Evolutionary conservation across 2,797 vertebrate genomes (phyloP).

Genomic region (Sparus aurata): DNA sequence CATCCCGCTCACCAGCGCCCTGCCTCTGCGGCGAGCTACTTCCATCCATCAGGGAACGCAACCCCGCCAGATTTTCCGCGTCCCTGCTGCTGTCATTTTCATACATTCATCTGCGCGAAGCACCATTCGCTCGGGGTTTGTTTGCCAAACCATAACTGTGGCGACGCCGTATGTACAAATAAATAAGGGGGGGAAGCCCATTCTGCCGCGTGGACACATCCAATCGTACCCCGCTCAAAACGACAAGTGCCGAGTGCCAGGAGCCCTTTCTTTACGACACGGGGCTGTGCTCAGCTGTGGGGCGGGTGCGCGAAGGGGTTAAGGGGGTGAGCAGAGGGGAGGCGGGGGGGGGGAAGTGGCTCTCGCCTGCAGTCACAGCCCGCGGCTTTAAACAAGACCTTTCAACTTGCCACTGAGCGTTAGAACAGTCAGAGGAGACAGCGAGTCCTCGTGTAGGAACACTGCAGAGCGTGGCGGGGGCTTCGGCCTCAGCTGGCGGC

Average conservation of each 20-base stretch:
- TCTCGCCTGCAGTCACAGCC: constrained; percentile 53
- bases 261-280: constrained; percentile 19
- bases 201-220: constrained; percentile 47
- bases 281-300: constrained; percentile 44
- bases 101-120: constrained; percentile 56
- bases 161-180: constrained; percentile 42
- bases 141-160: constrained; percentile 52
- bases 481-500: constrained; percentile 20
- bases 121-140: constrained; percentile 47
- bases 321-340: constrained; percentile 1
- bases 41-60: constrained; percentile 51
- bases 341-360: background rate
- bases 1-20: constrained; percentile 37
- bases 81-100: constrained; percentile 47
- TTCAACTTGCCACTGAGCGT: constrained; percentile 76
- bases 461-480: constrained; percentile 27
- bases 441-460: constrained; percentile 30
- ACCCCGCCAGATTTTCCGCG: constrained; percentile 15
- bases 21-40: constrained; percentile 47
- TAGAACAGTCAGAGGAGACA: constrained; percentile 56
- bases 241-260: constrained; percentile 39
- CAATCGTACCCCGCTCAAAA: constrained; percentile 35
- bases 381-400: constrained; percentile 55
- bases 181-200: constrained; percentile 40
- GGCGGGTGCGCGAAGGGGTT: constrained; percentile 30